Evolutionary conservation across 2,113 vertebrate genomes (phyloP).

Genomic region (Gobio gobio): DNA sequence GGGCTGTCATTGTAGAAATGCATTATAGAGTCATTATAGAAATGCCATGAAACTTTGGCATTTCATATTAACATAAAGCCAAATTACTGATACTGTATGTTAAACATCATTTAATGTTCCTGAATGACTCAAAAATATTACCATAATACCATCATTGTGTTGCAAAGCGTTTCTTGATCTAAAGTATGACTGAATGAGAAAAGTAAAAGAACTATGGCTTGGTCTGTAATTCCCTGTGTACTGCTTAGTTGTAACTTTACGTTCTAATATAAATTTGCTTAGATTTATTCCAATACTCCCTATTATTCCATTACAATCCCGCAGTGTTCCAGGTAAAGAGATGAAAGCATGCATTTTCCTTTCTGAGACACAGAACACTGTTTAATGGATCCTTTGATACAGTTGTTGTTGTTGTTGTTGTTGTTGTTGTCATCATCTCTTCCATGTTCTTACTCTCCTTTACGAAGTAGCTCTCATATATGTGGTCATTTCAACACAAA

Average conservation of each 20-base stretch:
- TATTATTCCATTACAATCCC: not conserved
- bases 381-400: conserved; percentile 27
- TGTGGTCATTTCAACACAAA: not conserved
- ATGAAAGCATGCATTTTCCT: conserved; percentile 1
- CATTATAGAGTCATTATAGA: not conserved
- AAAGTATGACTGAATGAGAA: not conserved
- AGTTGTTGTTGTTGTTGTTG: conserved; percentile 5
- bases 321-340: not conserved
- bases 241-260: not conserved
- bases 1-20: not conserved
- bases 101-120: no score
- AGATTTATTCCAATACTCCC: not conserved
- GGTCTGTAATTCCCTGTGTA: not conserved
- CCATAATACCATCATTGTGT: no score
- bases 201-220: not conserved
- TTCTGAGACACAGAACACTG: not conserved
- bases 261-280: not conserved
- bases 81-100: not conserved
- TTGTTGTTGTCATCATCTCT: not conserved
- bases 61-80: not conserved
- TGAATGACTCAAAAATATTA: no score
- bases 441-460: not conserved
- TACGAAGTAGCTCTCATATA: conserved; percentile 1
- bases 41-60: not conserved
- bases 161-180: not conserved